phyloP scores from a whole-genome alignment of 2,797 vertebrate genomes.

The Danionella dracula region DNA sequence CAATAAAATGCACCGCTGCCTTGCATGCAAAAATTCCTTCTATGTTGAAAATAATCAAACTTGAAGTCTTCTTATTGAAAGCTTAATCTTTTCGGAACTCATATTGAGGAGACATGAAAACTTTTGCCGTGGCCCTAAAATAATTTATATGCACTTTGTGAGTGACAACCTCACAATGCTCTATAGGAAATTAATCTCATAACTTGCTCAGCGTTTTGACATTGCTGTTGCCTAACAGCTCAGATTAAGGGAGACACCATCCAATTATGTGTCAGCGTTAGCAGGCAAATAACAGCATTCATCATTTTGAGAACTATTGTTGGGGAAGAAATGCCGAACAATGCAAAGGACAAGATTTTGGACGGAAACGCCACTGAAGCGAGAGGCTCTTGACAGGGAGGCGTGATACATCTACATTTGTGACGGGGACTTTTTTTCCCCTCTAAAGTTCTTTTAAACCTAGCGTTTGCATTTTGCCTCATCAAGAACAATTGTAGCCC shows the following conservation, averaged over 20 bases:
- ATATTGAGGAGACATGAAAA: slow-evolving; percentile 35
- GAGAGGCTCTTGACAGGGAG: slow-evolving; percentile 74
- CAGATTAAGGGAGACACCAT: slow-evolving; percentile 54
- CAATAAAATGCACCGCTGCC: too few species aligned
- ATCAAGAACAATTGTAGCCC: slow-evolving; percentile 67
- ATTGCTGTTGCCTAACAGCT: slow-evolving; percentile 57
- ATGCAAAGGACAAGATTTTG: slow-evolving; percentile 61
- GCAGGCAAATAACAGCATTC: slow-evolving; percentile 57
- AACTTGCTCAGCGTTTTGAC: slow-evolving; percentile 53
- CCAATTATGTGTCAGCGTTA: slow-evolving; percentile 56
- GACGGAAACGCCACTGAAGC: slow-evolving; percentile 65
- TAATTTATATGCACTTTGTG: slow-evolving; percentile 38
- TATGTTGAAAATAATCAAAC: too few species aligned
- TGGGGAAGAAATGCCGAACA: slow-evolving; percentile 44
- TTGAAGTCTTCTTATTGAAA: slow-evolving; percentile 20
- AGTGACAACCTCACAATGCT: slow-evolving; percentile 46
- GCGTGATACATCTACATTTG: slow-evolving; percentile 77
- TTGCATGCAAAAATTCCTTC: too few species aligned
- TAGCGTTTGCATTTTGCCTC: slow-evolving; percentile 73
- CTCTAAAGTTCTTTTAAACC: slow-evolving; percentile 78
- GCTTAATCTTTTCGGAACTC: slow-evolving; percentile 32
- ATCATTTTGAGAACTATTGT: slow-evolving; percentile 54
- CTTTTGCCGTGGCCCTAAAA: slow-evolving; percentile 38
- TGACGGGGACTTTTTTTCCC: slow-evolving; percentile 73
- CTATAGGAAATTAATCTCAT: slow-evolving; percentile 55